phyloP scores from a whole-genome alignment of 2,888 invertebrate genomes.

The Elegia similella region DNA sequence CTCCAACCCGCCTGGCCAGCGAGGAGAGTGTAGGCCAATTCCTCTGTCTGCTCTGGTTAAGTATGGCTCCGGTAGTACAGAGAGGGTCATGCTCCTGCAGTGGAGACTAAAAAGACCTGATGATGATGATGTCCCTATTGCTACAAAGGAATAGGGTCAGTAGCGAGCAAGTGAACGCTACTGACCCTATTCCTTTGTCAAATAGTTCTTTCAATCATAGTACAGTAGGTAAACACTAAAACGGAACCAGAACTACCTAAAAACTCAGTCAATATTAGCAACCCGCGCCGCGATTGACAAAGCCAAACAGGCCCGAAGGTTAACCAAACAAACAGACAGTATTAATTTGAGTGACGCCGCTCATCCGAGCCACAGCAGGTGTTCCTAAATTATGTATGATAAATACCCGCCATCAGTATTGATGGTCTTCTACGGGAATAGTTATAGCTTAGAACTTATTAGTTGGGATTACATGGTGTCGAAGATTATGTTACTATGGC shows the following conservation, averaged over 20 bases:
- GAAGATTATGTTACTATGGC: neutral
- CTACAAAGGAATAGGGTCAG: too few species aligned
- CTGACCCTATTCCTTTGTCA: too few species aligned
- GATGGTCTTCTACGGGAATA: slow-evolving; percentile 47
- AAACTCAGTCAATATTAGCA: slow-evolving; percentile 22
- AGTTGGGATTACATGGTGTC: slow-evolving; percentile 34
- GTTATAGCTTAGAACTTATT: slow-evolving; percentile 41
- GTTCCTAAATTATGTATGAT: slow-evolving; percentile 74
- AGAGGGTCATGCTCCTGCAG: too few species aligned
- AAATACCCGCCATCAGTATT: slow-evolving; percentile 72
- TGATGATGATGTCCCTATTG: too few species aligned
- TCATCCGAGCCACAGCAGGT: slow-evolving; percentile 72
- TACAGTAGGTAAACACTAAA: too few species aligned
- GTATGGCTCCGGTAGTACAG: too few species aligned
- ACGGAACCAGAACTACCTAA: slow-evolving; percentile 10
- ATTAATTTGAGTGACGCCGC: slow-evolving; percentile 69
- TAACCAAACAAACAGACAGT: slow-evolving; percentile 20
- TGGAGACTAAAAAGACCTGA: too few species aligned
- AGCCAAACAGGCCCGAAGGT: slow-evolving; percentile 21
- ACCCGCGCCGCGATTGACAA: neutral
- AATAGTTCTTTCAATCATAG: too few species aligned
- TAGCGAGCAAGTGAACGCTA: too few species aligned
- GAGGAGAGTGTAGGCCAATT: too few species aligned
- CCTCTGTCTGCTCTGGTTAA: too few species aligned
- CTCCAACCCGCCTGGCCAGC: too few species aligned